Evolutionary conservation across 2,888 invertebrate genomes (phyloP), one percentile per base, ranked within the genome.

Genomic region (Operophtera brumata): DNA sequence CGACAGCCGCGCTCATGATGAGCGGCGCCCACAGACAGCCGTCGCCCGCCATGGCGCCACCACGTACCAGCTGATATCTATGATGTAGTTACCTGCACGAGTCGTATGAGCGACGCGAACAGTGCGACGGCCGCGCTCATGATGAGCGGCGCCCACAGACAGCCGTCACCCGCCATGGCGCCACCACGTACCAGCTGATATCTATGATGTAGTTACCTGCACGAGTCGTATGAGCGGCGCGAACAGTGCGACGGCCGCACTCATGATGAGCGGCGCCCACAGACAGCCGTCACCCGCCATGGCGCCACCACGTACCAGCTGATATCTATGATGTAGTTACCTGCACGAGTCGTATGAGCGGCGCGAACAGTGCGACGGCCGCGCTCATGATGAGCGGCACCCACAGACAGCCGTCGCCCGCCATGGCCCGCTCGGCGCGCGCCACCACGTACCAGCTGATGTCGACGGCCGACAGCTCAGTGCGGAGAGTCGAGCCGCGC

Each of bases 381-480:
- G 83, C 78, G 32, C 89, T 84, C 83, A 90, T 84, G 30, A 75
- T 65, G 0, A 82, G 64, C 0, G 79, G 84, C 36, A 80, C 77
- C 85, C 86, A 90, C 13, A 80, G 66, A n/a, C 77, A 69, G 32
- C 86, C 86, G 55, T 82, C 82, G 1, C 83, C 80, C 45, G 85
- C 86, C 84, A 90, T 79, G 34, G 84, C 83, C 53, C 88, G 73
- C 72, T 98, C 98, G 2, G 98, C 98, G 66, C 96, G 94, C 64
- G 96, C 95, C 63, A 98, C 98, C 71, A 99, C 98, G 61, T 95
- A 95, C 70, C 97, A 97, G 76, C 97, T 97, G 70, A 99, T 98
- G 84, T 99, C 98, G 55, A 99, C 91, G 2, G 97, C 97, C 0
- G 97, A 97, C 63, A 99, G 91, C 80, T 98, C 97, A 0, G 97